Evolutionary conservation across 1,140 invertebrate genomes (phyloP).

Genomic region (Atta texana): DNA sequence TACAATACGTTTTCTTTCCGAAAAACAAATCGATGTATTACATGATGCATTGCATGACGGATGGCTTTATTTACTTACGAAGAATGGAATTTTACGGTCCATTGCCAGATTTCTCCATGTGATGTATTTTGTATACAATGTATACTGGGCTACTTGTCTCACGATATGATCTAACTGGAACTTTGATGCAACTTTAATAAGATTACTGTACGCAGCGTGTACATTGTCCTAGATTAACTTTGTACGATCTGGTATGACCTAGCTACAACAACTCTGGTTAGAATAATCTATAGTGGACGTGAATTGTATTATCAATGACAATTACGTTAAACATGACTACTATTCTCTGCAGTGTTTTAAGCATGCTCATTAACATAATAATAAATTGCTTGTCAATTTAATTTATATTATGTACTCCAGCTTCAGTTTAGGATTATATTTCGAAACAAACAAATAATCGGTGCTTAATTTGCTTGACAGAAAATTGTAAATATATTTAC

Average conservation of each 20-base stretch:
- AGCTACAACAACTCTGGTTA: conserved; percentile 5
- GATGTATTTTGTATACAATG: background rate
- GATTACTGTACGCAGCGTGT: conserved; percentile 51
- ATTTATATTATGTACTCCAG: too few relatives aligned
- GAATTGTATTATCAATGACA: conserved; percentile 39
- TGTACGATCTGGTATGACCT: conserved; percentile 40
- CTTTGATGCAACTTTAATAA: conserved; percentile 51
- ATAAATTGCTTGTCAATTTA: too few relatives aligned
- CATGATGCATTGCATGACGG: conserved; percentile 16
- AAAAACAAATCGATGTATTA: background rate
- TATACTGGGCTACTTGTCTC: background rate
- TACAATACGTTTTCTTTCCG: conserved; percentile 1
- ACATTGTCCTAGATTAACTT: conserved; percentile 52
- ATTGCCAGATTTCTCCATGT: conserved; percentile 23
- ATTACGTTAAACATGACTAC: background rate
- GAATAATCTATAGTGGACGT: conserved; percentile 40
- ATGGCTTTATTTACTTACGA: conserved; percentile 24
- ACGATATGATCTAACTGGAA: conserved; percentile 48
- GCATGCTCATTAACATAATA: too few relatives aligned
- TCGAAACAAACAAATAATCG: too few relatives aligned
- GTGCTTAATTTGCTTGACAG: too few relatives aligned
- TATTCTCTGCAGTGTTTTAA: too few relatives aligned
- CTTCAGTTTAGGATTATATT: too few relatives aligned
- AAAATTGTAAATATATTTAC: too few relatives aligned
- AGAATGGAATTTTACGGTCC: background rate